Evolutionary conservation across 2,888 invertebrate genomes (phyloP).

Genomic region (Teleiodes luculella): DNA sequence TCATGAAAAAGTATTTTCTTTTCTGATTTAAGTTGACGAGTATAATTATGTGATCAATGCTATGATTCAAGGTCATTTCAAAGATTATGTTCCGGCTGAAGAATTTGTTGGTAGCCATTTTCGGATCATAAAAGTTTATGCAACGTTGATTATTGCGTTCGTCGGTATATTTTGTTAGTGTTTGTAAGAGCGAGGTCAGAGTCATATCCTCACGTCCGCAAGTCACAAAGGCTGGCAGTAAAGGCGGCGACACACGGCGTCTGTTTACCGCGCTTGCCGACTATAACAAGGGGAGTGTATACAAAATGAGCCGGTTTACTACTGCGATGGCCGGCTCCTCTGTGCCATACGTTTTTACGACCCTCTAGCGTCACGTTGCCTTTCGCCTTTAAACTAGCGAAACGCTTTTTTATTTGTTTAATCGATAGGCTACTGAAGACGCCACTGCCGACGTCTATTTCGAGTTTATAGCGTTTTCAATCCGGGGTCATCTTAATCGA

Average conservation of each 20-base stretch:
- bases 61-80: not conserved
- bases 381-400: conserved; percentile 72
- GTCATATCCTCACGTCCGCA: conserved; percentile 56
- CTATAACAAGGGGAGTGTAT: conserved; percentile 74
- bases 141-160: not conserved
- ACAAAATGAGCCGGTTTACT: conserved; percentile 73
- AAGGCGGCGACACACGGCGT: conserved; percentile 73
- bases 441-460: conserved; percentile 64
- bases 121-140: no score
- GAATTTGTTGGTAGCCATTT: no score
- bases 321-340: conserved; percentile 73
- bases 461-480: conserved; percentile 65
- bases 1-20: no score
- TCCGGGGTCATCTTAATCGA: conserved; percentile 59
- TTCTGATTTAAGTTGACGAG: no score
- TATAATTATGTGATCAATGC: no score
- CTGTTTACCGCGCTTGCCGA: conserved; percentile 66
- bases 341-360: conserved; percentile 76
- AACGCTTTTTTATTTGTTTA: conserved; percentile 77
- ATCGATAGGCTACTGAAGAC: conserved; percentile 73
- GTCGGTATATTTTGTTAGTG: conserved; percentile 9
- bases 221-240: conserved; percentile 67
- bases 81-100: no score
- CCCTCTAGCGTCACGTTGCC: conserved; percentile 67
- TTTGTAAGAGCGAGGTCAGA: conserved; percentile 40